Evolutionary conservation across 2,797 vertebrate genomes (phyloP), one percentile per base, ranked within the genome.

Genomic region (Selene dorsalis): DNA sequence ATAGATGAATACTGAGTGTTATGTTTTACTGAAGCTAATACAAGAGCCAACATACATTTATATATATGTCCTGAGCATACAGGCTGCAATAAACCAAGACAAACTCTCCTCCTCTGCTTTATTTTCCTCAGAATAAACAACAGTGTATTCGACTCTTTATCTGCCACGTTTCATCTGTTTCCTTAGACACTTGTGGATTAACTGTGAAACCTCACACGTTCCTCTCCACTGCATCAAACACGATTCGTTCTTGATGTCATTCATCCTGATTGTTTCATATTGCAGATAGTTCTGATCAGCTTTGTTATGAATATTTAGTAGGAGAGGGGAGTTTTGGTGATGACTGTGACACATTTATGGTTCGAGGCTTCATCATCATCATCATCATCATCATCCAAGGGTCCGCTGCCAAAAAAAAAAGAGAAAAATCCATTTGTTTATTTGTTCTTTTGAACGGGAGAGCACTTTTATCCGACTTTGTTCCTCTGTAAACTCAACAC

Each of bases 351-450:
- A 72, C 73, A 56, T 82, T 84, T 62, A 30, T 26, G 32, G 74
- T 83, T 85, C 6, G 35, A 69, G 81, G 84, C 79, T 79, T 73
- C 58, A 7, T 69, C 80, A 91, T 35, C 32, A 35, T 35, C 32
- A 35, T 35, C 32, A 9, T 35, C 32, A 35, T 35, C 32, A 35
- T 35, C 32, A 35, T 35, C 90, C 81, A 92, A 90, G 91, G 82
- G 53, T 39, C 52, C 0, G 6, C 77, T 85, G 75, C 69, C 4
- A 6, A 32, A 32, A 32, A 78, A 84, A 68, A 84, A 82, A 6
- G 7, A 32, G 7, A 78, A 84, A 68, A 84, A 82, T 66, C 68
- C 80, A 84, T 89, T 90, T 90, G 81, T 89, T 81, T 84, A 75
- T 88, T 89, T 90, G 84, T 73, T 85, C 73, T 83, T 87, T 83